Conservation (phyloP, 30 jellyfish, hydroid and myxozoan species). For the Cassiopea xamachana region DNA sequence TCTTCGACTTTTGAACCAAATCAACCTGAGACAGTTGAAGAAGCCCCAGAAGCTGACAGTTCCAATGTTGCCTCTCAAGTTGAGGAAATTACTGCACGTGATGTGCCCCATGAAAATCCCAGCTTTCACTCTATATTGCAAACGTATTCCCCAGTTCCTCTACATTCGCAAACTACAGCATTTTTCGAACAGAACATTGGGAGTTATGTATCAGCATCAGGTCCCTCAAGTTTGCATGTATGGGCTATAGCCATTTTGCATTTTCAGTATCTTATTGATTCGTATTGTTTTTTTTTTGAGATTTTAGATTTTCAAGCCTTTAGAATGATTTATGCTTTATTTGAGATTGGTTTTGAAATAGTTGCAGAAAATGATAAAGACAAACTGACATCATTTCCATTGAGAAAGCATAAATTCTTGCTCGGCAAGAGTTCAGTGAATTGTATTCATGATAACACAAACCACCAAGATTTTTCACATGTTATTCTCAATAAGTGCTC, state of each 20-base stretch:
- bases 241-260: not conserved
- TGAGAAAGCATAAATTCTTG: too few species aligned
- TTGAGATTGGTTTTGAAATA: too few species aligned
- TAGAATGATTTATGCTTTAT: too few species aligned
- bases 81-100: not conserved
- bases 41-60: slow-evolving; percentile 8
- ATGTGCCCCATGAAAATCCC: slow-evolving; percentile 18
- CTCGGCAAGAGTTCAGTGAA: too few species aligned
- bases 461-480: too few species aligned
- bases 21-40: slow-evolving; percentile 9
- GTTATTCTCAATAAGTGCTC: too few species aligned
- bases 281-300: too few species aligned
- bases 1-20: slow-evolving; percentile 87
- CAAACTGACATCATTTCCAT: too few species aligned
- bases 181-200: not conserved
- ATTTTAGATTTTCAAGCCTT: too few species aligned
- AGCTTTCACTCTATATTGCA: slow-evolving; percentile 76
- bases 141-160: slow-evolving; percentile 61
- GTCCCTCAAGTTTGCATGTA: not conserved
- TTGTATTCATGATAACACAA: too few species aligned
- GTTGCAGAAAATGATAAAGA: too few species aligned
- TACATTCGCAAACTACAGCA: slow-evolving; percentile 8
- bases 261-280: not conserved
- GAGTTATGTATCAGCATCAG: not conserved
- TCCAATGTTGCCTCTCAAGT: slow-evolving; percentile 8